Conservation (phyloP, 2,797 vertebrate genomes). For the Bradypodion ventrale region DNA sequence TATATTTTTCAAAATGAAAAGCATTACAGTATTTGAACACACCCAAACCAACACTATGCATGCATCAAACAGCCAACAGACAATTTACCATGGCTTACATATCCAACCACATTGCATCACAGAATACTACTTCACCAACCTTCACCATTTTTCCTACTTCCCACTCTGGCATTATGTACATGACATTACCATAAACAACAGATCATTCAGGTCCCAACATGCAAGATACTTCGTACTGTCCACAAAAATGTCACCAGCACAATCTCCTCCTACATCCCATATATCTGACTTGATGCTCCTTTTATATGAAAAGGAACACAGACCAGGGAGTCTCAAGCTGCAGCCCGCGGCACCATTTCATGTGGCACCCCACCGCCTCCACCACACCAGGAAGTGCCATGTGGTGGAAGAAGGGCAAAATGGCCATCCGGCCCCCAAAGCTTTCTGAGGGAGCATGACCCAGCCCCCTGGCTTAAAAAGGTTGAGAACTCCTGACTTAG, state of each 20-base stretch:
- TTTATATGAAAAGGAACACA: no score
- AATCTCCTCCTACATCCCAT: not conserved
- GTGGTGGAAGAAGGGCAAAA: no score
- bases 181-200: not conserved
- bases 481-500: no score
- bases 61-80: not conserved
- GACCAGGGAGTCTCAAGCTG: not conserved
- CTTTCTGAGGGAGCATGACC: no score
- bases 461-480: no score
- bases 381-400: no score
- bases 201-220: not conserved
- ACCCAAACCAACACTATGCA: not conserved
- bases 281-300: not conserved
- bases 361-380: no score
- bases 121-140: not conserved
- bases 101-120: not conserved
- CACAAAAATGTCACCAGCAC: not conserved
- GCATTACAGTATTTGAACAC: not conserved
- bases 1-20: not conserved
- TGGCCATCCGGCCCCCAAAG: no score
- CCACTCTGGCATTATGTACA: not conserved
- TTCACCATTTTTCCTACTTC: not conserved
- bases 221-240: not conserved
- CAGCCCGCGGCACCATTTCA: no score
- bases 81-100: not conserved